These are phyloP conservation scores for Sphyrna mokarran DNA, from an alignment of 2,113 vertebrate species.

Conservation along the genomic window DNA sequence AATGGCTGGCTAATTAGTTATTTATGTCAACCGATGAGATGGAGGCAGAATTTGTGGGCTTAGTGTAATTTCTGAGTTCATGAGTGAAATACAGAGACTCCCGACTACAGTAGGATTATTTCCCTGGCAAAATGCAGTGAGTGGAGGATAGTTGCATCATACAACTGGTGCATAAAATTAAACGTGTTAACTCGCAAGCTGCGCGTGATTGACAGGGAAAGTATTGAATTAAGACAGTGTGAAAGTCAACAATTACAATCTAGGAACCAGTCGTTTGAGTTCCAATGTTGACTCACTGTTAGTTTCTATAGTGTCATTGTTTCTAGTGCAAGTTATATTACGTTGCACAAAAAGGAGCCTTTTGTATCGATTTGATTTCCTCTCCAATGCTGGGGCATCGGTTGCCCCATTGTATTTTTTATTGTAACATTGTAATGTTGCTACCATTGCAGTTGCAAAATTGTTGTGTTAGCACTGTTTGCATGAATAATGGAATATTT, in stretches of 20 bases:
- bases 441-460: neutral
- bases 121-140: neutral
- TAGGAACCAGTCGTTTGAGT: neutral
- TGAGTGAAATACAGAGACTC: neutral
- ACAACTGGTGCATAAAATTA: no score
- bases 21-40: neutral
- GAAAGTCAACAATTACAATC: no score
- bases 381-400: neutral
- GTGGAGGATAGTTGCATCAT: no score
- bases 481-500: neutral
- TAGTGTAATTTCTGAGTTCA: neutral
- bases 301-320: neutral
- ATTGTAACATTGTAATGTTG: no score
- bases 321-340: neutral
- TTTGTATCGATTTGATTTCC: neutral
- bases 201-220: no score
- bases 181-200: no score
- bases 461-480: neutral
- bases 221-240: no score
- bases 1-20: no score
- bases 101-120: neutral
- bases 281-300: neutral
- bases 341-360: neutral
- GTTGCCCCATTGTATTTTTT: no score
- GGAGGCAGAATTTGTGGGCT: neutral